phyloP scores from a whole-genome alignment of 2,797 vertebrate genomes.

The Arnoldichthys spilopterus region DNA sequence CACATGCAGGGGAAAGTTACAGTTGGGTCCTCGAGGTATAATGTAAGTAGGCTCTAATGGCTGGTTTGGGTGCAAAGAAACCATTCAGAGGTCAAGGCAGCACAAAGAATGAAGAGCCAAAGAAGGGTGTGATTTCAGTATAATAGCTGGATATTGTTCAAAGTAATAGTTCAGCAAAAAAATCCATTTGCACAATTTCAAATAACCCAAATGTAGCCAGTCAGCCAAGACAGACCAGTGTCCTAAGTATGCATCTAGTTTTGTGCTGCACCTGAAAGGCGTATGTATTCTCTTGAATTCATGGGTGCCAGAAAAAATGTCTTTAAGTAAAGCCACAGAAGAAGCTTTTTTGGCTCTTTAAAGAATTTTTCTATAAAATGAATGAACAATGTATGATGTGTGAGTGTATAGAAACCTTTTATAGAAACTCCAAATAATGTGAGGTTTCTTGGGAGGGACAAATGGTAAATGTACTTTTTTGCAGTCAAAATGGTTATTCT shows the following conservation, averaged over 20 bases:
- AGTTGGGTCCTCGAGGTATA: conserved; percentile 25
- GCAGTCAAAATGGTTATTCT: no score
- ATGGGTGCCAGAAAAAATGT: no score
- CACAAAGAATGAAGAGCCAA: conserved; percentile 1
- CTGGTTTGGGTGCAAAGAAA: conserved; percentile 17
- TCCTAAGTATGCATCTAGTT: not conserved
- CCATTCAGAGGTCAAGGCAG: conserved; percentile 32
- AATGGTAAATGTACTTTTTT: no score
- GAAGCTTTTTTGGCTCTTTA: no score
- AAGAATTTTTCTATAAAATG: no score
- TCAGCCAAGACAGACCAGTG: not conserved
- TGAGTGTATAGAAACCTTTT: no score
- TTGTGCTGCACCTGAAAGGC: not conserved
- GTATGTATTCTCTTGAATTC: no score
- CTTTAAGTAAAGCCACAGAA: no score
- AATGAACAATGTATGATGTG: no score
- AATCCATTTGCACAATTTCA: not conserved
- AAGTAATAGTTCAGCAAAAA: not conserved
- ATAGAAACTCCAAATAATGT: no score
- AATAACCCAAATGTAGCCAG: not conserved
- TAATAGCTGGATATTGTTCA: not conserved
- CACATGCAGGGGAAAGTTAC: conserved; percentile 20
- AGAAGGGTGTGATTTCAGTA: not conserved
- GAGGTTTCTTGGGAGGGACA: no score
- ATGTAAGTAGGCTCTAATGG: conserved; percentile 23